Evolutionary conservation across 2,888 invertebrate species (phyloP), one percentile per base, ranked within the genome.

Genomic region (Calameuta filiformis): DNA sequence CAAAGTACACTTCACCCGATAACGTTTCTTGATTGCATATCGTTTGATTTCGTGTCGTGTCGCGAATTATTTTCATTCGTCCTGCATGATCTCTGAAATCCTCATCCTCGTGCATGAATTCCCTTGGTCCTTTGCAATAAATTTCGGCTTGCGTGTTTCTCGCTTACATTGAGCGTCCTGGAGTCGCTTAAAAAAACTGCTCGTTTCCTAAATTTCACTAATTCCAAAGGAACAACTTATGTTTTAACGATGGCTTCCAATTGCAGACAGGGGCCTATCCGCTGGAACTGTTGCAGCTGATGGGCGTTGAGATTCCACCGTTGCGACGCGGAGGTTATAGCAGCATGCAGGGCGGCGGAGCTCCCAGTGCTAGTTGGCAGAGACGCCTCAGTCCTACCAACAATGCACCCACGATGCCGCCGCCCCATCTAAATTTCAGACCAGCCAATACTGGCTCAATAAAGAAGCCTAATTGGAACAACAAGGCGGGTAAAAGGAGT

Each of bases 281-380:
- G 23, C 68, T 88, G 80, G 90, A 90, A 79, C 78, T 89, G 77
- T 83, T 90, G 81, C 89, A 89, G 82, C 83, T 87, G 79, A 89
- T 89, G 86, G 86, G 87, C 73, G 82, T 89, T 69, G 89, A 90
- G 75, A 83, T 87, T 79, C 88, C 88, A 75, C 85, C 87, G 40
- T 79, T 88, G 75, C 84, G 88, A 75, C 86, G 87, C 75, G 76
- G 87, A 73, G 87, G 84, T 68, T 90, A 87, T 75, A 83, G 81
- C 75, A 81, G 87, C 74, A 90, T 88, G 73, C 82, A 81, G 34
- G 84, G 80, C 77, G 84, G 81, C 76, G 83, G 84, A 75, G 73
- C 75, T 31, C 77, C 83, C 12, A 75, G 84, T 30, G 78, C 82
- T 40, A 83, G 81, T 81, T 90, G 91, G 91, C 85, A 86, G 69